Evolutionary conservation across 2,113 vertebrate genomes (phyloP).

Genomic region (Pungitius pungitius): DNA sequence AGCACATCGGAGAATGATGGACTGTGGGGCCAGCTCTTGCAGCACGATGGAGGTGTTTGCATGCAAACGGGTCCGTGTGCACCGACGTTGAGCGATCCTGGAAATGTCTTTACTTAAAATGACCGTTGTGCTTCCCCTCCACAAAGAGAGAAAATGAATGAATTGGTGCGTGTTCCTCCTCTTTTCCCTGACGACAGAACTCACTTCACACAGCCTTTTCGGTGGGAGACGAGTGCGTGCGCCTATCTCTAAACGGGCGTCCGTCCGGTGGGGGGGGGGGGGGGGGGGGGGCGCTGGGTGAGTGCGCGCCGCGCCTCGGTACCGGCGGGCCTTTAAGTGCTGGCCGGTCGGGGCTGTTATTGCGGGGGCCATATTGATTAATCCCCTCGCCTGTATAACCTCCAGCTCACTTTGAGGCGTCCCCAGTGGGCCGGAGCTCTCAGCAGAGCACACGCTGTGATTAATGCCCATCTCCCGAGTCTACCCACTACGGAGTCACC

Average conservation of each 20-base stretch:
- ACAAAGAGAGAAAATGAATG: constrained; percentile 8
- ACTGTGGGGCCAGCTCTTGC: constrained; percentile 10
- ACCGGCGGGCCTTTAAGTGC: constrained; percentile 83
- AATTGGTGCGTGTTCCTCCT: neutral
- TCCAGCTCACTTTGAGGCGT: constrained; percentile 87
- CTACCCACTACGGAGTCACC: constrained; percentile 83
- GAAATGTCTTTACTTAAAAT: neutral
- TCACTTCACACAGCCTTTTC: constrained; percentile 22
- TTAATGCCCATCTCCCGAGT: constrained; percentile 90
- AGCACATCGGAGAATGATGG: constrained; percentile 27
- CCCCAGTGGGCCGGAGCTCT: constrained; percentile 86
- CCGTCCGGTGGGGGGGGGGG: too few relatives aligned
- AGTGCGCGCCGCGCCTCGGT: too few relatives aligned
- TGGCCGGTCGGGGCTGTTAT: constrained; percentile 84
- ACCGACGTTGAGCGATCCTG: neutral
- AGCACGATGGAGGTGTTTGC: constrained; percentile 7
- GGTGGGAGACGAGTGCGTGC: constrained; percentile 15
- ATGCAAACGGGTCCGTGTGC: constrained; percentile 12
- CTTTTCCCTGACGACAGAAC: constrained; percentile 16
- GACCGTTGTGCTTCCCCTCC: too few relatives aligned
- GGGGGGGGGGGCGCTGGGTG: too few relatives aligned
- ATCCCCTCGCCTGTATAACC: constrained; percentile 87
- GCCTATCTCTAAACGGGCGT: too few relatives aligned
- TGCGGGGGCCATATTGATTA: constrained; percentile 87
- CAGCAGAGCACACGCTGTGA: constrained; percentile 86